Evolutionary conservation across 2,113 vertebrate species (phyloP).

Genomic region (Neomonachus schauinslandi): DNA sequence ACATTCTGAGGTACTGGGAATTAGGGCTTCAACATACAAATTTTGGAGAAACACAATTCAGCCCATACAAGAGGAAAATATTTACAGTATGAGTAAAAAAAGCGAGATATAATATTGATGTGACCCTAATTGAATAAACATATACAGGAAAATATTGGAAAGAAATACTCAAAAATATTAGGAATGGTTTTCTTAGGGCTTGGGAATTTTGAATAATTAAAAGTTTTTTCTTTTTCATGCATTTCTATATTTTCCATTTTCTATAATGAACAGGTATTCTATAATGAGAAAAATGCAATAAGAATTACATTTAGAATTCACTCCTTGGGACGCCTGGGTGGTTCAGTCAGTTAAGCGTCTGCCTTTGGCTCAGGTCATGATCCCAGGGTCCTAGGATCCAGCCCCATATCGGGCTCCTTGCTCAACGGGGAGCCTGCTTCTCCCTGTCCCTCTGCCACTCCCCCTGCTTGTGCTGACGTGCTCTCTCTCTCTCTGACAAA

Average conservation of each 20-base stretch:
- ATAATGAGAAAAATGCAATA: neutral
- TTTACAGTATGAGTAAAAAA: neutral
- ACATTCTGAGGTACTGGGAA: neutral
- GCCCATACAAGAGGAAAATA: neutral
- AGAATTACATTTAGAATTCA: neutral
- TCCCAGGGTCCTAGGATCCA: no score
- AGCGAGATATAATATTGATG: neutral
- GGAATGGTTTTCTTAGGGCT: neutral
- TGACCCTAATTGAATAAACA: neutral
- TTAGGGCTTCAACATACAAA: neutral
- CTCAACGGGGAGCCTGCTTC: no score
- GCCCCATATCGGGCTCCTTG: no score
- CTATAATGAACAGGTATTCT: neutral
- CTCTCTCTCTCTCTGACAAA: no score
- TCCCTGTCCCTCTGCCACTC: no score
- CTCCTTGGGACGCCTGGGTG: neutral
- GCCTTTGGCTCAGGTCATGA: no score
- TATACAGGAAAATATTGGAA: neutral
- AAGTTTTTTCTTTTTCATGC: neutral
- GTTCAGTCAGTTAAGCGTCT: no score
- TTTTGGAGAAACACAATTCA: conserved; percentile 1
- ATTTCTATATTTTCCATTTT: conserved; percentile 17
- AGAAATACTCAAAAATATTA: neutral
- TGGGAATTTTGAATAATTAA: neutral
- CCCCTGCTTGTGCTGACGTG: no score